phyloP scores from a whole-genome alignment of 2,113 vertebrate genomes.

The Butorides virescens region DNA sequence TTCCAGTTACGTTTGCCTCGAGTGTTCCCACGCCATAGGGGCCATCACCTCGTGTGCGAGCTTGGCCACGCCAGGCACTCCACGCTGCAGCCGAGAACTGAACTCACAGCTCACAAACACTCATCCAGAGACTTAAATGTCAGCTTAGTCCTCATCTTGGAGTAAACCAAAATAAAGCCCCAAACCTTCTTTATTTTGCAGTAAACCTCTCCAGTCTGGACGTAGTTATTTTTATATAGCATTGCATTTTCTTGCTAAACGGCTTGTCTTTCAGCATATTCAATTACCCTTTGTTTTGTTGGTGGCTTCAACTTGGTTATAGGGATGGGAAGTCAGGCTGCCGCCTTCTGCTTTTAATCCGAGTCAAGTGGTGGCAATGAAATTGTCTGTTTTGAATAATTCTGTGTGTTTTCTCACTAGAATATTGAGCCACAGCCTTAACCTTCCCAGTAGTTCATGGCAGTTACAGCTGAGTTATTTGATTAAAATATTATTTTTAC shows the following conservation, averaged over 20 bases:
- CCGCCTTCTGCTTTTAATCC: not conserved
- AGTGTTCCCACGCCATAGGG: not conserved
- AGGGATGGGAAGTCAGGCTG: not conserved
- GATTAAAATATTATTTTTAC: constrained; percentile 45
- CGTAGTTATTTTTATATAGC: not conserved
- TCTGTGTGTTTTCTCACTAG: not conserved
- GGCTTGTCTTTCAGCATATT: not conserved
- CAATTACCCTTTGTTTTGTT: not conserved
- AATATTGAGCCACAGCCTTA: not conserved
- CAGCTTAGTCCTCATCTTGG: not conserved
- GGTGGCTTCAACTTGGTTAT: not conserved
- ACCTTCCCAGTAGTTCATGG: not conserved
- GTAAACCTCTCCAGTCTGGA: not conserved
- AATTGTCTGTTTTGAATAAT: not conserved
- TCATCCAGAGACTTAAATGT: not conserved
- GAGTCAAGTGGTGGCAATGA: not conserved
- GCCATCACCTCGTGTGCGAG: not conserved
- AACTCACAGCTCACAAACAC: not conserved
- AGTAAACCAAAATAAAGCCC: not conserved
- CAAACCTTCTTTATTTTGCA: not conserved
- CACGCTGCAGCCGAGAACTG: not conserved
- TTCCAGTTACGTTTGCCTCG: fast-evolving
- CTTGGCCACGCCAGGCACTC: not conserved
- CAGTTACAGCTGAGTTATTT: not conserved
- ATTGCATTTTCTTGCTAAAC: not conserved